Conservation (phyloP, 2,888 invertebrate species). For the Heliconius sara region DNA sequence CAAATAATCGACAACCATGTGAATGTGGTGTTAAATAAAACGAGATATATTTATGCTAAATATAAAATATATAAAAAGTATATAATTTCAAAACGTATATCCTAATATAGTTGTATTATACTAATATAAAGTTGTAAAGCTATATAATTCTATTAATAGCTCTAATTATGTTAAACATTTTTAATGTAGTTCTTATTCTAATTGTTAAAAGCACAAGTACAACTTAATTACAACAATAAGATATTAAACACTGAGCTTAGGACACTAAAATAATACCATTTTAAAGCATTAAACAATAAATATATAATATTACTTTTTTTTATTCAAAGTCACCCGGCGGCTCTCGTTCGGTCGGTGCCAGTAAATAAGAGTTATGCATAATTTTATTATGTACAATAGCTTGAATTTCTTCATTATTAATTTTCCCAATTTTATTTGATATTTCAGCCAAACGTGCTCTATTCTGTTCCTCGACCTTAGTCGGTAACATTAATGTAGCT, state of each 20-base stretch:
- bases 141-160: too few relatives aligned
- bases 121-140: not conserved
- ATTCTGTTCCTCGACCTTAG: not conserved
- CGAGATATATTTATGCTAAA: not conserved
- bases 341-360: not conserved
- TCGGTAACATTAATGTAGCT: not conserved
- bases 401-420: conserved; percentile 8
- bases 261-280: not conserved
- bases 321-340: not conserved
- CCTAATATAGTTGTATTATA: not conserved
- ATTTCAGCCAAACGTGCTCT: not conserved
- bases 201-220: not conserved
- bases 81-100: conserved; percentile 1
- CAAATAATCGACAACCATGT: not conserved
- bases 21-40: not conserved
- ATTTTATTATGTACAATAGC: conserved; percentile 1
- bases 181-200: not conserved
- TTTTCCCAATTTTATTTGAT: not conserved
- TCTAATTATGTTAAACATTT: too few relatives aligned
- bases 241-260: not conserved
- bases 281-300: not conserved
- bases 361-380: not conserved
- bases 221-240: not conserved
- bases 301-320: not conserved
- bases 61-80: not conserved